Evolutionary conservation across 2,113 vertebrate genomes (phyloP), one percentile per base, ranked within the genome.

Genomic region (Psilopsiagon aymara): DNA sequence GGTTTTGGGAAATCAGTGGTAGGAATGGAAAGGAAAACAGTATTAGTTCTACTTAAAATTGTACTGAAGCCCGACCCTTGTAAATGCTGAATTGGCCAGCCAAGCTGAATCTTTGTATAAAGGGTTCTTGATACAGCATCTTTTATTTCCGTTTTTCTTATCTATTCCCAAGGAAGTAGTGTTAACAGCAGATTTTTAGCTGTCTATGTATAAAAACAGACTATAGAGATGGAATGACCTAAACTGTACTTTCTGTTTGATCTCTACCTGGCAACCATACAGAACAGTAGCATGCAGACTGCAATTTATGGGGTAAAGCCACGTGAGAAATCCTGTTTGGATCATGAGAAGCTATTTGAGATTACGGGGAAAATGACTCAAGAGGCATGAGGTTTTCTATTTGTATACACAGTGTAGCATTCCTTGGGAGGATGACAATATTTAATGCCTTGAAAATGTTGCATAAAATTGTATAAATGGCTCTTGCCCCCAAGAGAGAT

Each of bases 381-480:
- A 43, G 41, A 62, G 87, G 47, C 92, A 74, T 91, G 64, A 88
- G 63, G 44, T 63, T 96, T 96, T 92, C 81, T 94, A 57, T 96
- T 96, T 96, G 86, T 88, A 55, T 59, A 23, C 59, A 41, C 47
- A 92, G n/a, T 24, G 27, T 69, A 47, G n/a, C 68, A 18, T 95
- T 92, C 78, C 53, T 77, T 73, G 82, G 82, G 88, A 70, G 90
- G 76, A 44, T 82, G 76, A 35, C 76, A 49, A 5, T 28, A 47
- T 88, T 92, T 41, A 77, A 57, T 55, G 41, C 51, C 91, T 90
- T 88, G 52, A 89, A 94, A 94, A 86, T 47, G 66, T 37, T 13
- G 6, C 7, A 28, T 62, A 63, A 69, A 82, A 81, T 41, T 80
- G 51, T 27, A 46, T 23, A 53, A 71, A 24, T 67, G 39, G 46